Percentiles rank a stretch among this genome's conserved stretches.
Conservation (phyloP, 2,888 invertebrate genomes). For the Tethea ocularis region DNA sequence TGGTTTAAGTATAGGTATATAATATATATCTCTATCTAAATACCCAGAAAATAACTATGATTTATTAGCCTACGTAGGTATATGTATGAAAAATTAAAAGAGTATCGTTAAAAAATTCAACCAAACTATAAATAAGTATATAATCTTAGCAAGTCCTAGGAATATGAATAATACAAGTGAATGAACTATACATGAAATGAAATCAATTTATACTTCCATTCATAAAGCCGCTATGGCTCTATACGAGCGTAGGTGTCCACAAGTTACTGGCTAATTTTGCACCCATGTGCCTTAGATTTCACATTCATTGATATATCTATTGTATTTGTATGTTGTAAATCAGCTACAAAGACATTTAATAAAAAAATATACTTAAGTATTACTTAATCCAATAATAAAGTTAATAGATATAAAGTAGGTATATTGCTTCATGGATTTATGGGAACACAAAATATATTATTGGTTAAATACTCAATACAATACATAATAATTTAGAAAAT, state of each 20-base stretch:
- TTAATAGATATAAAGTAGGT: too few relatives aligned
- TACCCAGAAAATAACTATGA: too few relatives aligned
- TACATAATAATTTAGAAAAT: slow-evolving; percentile 7
- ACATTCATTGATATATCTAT: not conserved
- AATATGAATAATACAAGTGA: slow-evolving; percentile 52
- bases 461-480: not conserved
- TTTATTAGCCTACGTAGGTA: too few relatives aligned
- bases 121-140: slow-evolving; percentile 34
- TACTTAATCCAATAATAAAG: too few relatives aligned
- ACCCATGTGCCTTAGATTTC: slow-evolving; percentile 17
- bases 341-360: too few relatives aligned
- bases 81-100: too few relatives aligned
- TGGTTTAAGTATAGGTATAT: too few relatives aligned
- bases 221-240: slow-evolving; percentile 61
- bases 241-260: slow-evolving; percentile 64
- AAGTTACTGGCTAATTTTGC: slow-evolving; percentile 57
- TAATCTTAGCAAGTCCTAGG: slow-evolving; percentile 17
- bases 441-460: too few relatives aligned
- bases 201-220: slow-evolving; percentile 67
- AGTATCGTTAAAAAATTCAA: slow-evolving; percentile 24
- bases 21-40: too few relatives aligned
- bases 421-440: too few relatives aligned
- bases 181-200: slow-evolving; percentile 60
- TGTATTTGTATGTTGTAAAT: too few relatives aligned
- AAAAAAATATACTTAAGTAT: too few relatives aligned